A percentile compares a stretch with the other conserved stretches of the same genome.
Conservation (phyloP, 2,113 vertebrate species). For the Rhinoderma darwinii region DNA sequence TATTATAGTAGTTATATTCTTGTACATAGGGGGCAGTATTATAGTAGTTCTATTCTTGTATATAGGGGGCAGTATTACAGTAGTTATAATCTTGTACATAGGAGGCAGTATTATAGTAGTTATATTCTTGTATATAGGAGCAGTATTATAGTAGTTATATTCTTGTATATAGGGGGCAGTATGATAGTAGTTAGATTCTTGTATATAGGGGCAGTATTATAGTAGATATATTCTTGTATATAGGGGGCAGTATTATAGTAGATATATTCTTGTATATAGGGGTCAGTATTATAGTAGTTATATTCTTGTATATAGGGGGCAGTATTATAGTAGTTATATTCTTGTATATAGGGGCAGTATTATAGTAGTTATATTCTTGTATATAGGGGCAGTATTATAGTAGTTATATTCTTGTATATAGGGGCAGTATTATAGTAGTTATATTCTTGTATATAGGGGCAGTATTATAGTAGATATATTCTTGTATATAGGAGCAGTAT, state of each 20-base stretch:
- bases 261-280: neutral
- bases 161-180: neutral
- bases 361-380: slow-evolving; percentile 14
- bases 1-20: slow-evolving; percentile 7
- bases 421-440: too few species aligned
- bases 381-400: neutral
- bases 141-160: slow-evolving; percentile 9
- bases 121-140: slow-evolving; percentile 7
- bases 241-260: slow-evolving; percentile 12
- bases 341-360: slow-evolving; percentile 6
- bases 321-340: slow-evolving; percentile 23
- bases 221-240: slow-evolving; percentile 3
- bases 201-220: neutral
- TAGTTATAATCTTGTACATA: neutral
- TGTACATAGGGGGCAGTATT: neutral
- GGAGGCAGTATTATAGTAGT: slow-evolving; percentile 3
- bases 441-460: too few species aligned
- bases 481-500: too few species aligned
- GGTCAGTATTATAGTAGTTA: neutral
- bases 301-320: neutral
- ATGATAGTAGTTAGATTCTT: slow-evolving; percentile 1
- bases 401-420: too few species aligned
- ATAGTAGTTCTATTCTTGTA: slow-evolving; percentile 2
- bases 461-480: too few species aligned
- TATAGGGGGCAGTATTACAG: neutral